These are phyloP conservation scores for Alca torda DNA, from an alignment of 2,797 vertebrate genomes.

Conservation along the genomic window DNA sequence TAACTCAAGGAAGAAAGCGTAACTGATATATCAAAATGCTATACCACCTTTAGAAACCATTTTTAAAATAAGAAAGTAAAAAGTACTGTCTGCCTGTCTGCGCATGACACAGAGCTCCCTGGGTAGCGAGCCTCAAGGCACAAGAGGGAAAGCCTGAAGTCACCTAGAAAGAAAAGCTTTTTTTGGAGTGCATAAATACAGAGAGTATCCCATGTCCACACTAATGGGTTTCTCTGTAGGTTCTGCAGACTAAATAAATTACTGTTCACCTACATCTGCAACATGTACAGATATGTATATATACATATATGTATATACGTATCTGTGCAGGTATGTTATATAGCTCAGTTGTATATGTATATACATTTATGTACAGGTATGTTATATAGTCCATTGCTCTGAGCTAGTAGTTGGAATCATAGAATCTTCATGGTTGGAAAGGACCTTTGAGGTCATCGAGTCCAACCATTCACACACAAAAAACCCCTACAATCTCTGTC, in stretches of 20 bases:
- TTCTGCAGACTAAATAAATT: neutral
- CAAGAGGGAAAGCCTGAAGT: neutral
- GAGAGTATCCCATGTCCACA: neutral
- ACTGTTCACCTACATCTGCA: neutral
- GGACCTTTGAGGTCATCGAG: no score
- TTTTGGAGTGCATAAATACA: neutral
- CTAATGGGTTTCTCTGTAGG: neutral
- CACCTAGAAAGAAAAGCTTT: neutral
- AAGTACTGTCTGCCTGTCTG: neutral
- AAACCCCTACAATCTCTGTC: no score
- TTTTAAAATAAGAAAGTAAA: neutral
- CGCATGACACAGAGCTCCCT: neutral
- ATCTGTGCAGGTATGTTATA: no score
- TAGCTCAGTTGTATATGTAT: no score
- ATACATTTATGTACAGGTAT: no score
- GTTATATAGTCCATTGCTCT: neutral
- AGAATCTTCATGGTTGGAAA: no score
- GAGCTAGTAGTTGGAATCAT: neutral
- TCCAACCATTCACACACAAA: no score
- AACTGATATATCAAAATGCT: neutral
- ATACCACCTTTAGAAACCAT: neutral
- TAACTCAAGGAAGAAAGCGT: neutral
- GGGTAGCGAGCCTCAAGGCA: neutral
- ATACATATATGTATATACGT: rapidly evolving
- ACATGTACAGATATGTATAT: rapidly evolving